Conservation (phyloP, 2,888 invertebrate genomes). For the Leucoma salicis region DNA sequence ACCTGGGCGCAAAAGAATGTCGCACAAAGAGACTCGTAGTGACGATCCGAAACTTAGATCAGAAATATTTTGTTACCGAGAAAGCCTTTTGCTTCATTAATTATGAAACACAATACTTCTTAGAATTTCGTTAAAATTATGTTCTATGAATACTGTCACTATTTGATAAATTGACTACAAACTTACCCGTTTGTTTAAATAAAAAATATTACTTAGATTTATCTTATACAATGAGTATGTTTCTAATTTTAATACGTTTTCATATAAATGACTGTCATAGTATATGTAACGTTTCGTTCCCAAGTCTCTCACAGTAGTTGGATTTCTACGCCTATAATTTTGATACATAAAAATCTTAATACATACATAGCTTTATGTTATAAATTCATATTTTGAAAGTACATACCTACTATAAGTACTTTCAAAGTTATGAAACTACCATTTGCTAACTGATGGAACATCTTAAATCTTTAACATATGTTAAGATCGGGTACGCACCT, state of each 20-base stretch:
- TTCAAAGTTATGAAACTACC: slow-evolving; percentile 17
- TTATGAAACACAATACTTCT: slow-evolving; percentile 80
- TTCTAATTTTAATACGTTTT: neutral
- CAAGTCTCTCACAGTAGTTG: too few species aligned
- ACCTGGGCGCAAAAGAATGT: slow-evolving; percentile 82
- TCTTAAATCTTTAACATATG: slow-evolving; percentile 49
- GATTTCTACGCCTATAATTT: too few species aligned
- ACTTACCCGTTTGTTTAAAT: slow-evolving; percentile 53
- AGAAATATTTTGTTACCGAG: slow-evolving; percentile 78
- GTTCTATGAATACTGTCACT: slow-evolving; percentile 70
- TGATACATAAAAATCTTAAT: too few species aligned
- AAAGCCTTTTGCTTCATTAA: slow-evolving; percentile 81
- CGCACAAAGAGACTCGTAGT: slow-evolving; percentile 80
- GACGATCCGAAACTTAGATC: slow-evolving; percentile 80
- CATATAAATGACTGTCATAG: too few species aligned
- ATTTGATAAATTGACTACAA: slow-evolving; percentile 68
- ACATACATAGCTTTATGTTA: too few species aligned
- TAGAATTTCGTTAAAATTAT: slow-evolving; percentile 76
- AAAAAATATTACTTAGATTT: slow-evolving; percentile 22
- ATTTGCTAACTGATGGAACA: slow-evolving; percentile 23
- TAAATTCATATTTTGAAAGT: too few species aligned
- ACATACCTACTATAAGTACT: too few species aligned
- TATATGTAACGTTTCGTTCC: too few species aligned
- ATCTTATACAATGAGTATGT: slow-evolving; percentile 1
- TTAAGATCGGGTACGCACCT: slow-evolving; percentile 51